A percentile compares a stretch with the other conserved stretches of the same genome.
Evolutionary conservation across 2,113 vertebrate species (phyloP).

Genomic region (Sphyrna mokarran): DNA sequence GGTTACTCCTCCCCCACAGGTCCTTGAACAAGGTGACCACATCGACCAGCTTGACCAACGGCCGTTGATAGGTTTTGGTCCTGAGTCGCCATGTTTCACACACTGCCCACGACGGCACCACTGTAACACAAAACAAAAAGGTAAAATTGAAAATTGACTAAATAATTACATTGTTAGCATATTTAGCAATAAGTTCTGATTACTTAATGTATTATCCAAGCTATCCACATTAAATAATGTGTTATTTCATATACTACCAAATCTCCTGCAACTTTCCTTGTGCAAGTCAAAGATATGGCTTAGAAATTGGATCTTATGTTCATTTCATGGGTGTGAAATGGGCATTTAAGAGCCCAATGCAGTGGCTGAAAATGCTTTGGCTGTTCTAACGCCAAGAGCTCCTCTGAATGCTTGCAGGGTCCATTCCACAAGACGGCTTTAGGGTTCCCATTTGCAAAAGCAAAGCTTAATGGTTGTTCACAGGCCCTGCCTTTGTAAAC

Average conservation of each 20-base stretch:
- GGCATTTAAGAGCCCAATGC: not conserved
- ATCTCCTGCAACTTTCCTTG: not conserved
- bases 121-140: slow-evolving; percentile 47
- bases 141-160: not conserved
- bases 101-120: slow-evolving; percentile 84
- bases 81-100: slow-evolving; percentile 74
- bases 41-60: slow-evolving; percentile 78
- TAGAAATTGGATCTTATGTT: not conserved
- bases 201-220: not conserved
- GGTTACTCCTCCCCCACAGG: slow-evolving; percentile 74
- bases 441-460: not conserved
- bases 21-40: slow-evolving; percentile 76
- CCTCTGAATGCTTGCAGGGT: not conserved
- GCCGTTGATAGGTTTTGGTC: slow-evolving; percentile 66
- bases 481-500: not conserved
- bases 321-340: not conserved
- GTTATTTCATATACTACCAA: not conserved
- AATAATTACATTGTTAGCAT: not conserved
- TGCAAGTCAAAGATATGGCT: not conserved
- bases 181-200: not conserved
- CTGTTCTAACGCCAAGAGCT: not conserved
- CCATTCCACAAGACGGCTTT: not conserved
- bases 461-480: not conserved
- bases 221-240: too few relatives aligned
- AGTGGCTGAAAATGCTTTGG: not conserved